A percentile compares a stretch with the other conserved stretches of the same genome.
Evolutionary conservation across 2,888 invertebrate species (phyloP).

Genomic region (Trisateles emortualis): DNA sequence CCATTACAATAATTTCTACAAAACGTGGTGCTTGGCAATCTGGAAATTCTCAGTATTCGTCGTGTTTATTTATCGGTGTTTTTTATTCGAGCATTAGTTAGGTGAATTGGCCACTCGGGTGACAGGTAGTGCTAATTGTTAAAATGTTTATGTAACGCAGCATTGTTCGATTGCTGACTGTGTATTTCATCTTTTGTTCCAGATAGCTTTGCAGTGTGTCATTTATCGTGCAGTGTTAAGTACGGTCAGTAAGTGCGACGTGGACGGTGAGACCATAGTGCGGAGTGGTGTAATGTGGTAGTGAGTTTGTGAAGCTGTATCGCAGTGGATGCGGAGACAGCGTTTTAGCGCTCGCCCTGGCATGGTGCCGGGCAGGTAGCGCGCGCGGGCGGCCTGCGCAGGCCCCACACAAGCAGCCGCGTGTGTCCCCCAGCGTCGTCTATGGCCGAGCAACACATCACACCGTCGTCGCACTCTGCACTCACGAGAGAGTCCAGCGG

Average conservation of each 20-base stretch:
- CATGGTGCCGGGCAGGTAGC: conserved; percentile 87
- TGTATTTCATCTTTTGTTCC: conserved; percentile 79
- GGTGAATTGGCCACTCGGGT: conserved; percentile 51
- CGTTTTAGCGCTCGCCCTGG: conserved; percentile 79
- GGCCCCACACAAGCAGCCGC: conserved; percentile 85
- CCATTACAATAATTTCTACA: conserved; percentile 73
- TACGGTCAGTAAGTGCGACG: conserved; percentile 53
- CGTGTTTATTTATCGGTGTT: conserved; percentile 38
- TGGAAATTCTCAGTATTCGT: conserved; percentile 44
- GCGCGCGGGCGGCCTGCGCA: conserved; percentile 87
- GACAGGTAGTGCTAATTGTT: conserved; percentile 72
- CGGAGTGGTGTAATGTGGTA: conserved; percentile 61
- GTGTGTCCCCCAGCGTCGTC: conserved; percentile 93
- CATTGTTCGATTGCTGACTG: conserved; percentile 76
- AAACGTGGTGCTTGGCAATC: conserved; percentile 66
- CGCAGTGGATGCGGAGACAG: conserved; percentile 76
- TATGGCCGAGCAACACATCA: conserved; percentile 96
- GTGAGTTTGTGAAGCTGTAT: conserved; percentile 53
- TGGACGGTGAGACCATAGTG: conserved; percentile 50
- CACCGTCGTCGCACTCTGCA: conserved; percentile 91
- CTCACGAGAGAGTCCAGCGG: conserved; percentile 90
- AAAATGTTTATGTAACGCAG: conserved; percentile 85
- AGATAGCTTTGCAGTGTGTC: conserved; percentile 73
- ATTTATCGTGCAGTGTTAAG: conserved; percentile 55
- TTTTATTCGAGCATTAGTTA: conserved; percentile 22